Evolutionary conservation across 2,888 invertebrate species (phyloP), one percentile per base, ranked within the genome.

Genomic region (Ramazzottius varieornatus): DNA sequence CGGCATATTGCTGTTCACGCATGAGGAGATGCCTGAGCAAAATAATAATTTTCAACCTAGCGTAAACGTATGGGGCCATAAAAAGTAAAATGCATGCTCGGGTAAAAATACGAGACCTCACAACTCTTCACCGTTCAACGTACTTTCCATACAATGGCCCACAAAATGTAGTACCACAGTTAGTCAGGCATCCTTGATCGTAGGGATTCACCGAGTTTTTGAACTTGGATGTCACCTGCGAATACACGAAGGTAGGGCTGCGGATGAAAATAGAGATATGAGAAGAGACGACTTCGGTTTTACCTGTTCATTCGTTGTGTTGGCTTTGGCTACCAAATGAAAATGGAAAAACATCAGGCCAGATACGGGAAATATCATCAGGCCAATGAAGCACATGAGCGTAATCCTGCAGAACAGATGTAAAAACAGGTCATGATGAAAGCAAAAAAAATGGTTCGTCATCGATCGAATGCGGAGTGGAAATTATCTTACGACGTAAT

Each of bases 251-350:
- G n/a, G n/a, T n/a, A n/a, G n/a, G n/a, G n/a, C n/a, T n/a, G n/a
- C n/a, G n/a, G n/a, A n/a, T n/a, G n/a, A n/a, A n/a, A n/a, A n/a
- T n/a, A n/a, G n/a, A n/a, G n/a, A n/a, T n/a, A n/a, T n/a, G n/a
- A n/a, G n/a, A n/a, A n/a, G n/a, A n/a, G n/a, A n/a, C n/a, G n/a
- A n/a, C n/a, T n/a, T n/a, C n/a, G n/a, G n/a, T n/a, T 20, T 4
- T 29, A 54, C 54, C 54, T 54, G 54, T 54, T 54, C 54, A 54
- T 54, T 54, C 20, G 54, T 54, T 16, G 54, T 54, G 29, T 54
- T 54, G 20, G 54, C 54, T 29, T 54, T 54, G 29, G 54, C 20
- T 13, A 54, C 54, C 16, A 54, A 24, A 54, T 54, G 54, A 29
- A 54, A 54, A 29, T 54, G 54, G 24, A 54, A 54, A 24, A 8